A percentile compares a stretch with the other conserved stretches of the same genome.
Evolutionary conservation across 2,888 invertebrate species (phyloP).

Genomic region (Chymomyza fuscimana): DNA sequence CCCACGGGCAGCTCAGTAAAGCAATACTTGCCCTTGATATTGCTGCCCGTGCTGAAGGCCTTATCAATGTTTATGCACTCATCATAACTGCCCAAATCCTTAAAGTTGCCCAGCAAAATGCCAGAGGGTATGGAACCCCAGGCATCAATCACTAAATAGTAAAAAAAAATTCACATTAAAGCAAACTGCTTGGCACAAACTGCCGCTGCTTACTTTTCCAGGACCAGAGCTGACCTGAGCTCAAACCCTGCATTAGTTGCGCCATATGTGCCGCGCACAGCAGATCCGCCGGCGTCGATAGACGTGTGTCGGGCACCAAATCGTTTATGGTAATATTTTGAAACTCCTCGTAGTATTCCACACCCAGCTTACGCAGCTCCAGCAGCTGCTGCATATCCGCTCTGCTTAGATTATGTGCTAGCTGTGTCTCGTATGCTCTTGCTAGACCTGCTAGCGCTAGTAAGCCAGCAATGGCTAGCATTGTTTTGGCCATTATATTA

Average conservation of each 20-base stretch:
- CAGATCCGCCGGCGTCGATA: conserved; percentile 33
- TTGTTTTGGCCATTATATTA: neutral
- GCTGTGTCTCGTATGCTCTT: no score
- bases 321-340: conserved; percentile 37
- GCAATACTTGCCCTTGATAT: conserved; percentile 53
- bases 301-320: neutral
- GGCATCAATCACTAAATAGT: conserved; percentile 76
- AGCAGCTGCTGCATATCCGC: neutral
- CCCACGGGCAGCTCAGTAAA: conserved; percentile 30
- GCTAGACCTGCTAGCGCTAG: neutral
- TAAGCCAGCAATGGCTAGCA: neutral
- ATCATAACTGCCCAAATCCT: conserved; percentile 76
- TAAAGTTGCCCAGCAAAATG: conserved; percentile 64
- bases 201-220: conserved; percentile 31
- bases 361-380: conserved; percentile 39
- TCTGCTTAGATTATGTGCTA: neutral
- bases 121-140: conserved; percentile 78
- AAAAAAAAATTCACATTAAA: no score
- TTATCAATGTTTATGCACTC: conserved; percentile 68
- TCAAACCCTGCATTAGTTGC: conserved; percentile 21
- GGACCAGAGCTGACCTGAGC: conserved; percentile 35
- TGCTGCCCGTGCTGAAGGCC: neutral
- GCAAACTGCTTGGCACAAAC: neutral
- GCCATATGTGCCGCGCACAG: conserved; percentile 42
- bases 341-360: conserved; percentile 52